Evolutionary conservation across 2,797 vertebrate genomes (phyloP), one percentile per base, ranked within the genome.

Genomic region (Eulemur coronatus): DNA sequence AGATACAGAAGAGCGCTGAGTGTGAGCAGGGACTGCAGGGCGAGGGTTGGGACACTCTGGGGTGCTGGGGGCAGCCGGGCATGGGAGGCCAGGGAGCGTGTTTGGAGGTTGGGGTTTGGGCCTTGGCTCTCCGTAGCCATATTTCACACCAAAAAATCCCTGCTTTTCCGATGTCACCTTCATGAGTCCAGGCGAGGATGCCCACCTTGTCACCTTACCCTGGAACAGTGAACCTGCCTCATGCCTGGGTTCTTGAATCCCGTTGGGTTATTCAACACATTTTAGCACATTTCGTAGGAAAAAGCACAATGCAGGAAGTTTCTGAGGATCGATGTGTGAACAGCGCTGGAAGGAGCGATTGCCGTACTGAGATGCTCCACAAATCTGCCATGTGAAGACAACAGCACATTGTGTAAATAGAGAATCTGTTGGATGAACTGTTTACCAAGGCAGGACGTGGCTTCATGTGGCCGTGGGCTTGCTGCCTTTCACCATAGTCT

Each of bases 361-460:
- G 82, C 20, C 61, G 69, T 69, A 41, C 63, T 33, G 38, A 87
- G 94, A 92, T n/a, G 93, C 67, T n/a, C 82, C 9, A 1, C 70
- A 70, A 72, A 78, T 30, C 70, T 89, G 67, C 72, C 97, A 76
- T 93, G 84, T 88, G 88, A n/a, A 93, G 95, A 92, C 7, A 28
- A 33, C 12, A 30, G 41, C 41, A 4, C 15, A 33, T 61, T 38
- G 48, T 57, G 84, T 91, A 97, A 95, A 97, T 57, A 17, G 91
- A 96, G 95, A 98, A 85, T 26, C 78, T 80, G 75, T 79, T 69
- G 30, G 87, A 89, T 93, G 22, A 94, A 43, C 0, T 6, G 24
- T 70, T 97, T 95, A 78, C 41, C 93, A 35, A 65, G 48, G n/a
- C 95, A 38, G 67, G 72, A 67, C 81, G 96, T 91, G 95, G 65